Evolutionary conservation across 1,140 invertebrate species (phyloP).

Genomic region (Sipha flava): DNA sequence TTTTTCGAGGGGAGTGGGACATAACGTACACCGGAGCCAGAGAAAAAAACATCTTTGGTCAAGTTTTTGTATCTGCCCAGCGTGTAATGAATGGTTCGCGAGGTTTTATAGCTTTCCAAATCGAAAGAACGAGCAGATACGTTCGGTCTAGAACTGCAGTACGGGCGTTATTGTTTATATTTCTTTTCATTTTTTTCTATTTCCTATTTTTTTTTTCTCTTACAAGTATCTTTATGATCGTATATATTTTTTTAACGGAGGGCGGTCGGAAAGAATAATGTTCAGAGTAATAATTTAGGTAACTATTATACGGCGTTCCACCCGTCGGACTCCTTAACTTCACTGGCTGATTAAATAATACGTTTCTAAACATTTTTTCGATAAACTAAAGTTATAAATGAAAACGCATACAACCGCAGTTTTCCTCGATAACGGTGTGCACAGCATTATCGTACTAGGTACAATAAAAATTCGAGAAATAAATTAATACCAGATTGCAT

Average conservation of each 20-base stretch:
- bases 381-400: too few relatives aligned
- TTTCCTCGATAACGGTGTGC: too few relatives aligned
- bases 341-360: not conserved
- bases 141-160: not conserved
- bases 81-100: conserved; percentile 27
- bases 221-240: not conserved
- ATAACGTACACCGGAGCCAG: not conserved
- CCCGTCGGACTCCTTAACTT: too few relatives aligned
- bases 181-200: not conserved
- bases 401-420: not conserved
- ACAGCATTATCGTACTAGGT: too few relatives aligned
- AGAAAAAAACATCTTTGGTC: conserved; percentile 15
- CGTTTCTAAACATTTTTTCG: not conserved
- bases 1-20: not conserved
- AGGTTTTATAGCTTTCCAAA: conserved; percentile 16
- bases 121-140: too few relatives aligned
- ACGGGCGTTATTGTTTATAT: conserved; percentile 7
- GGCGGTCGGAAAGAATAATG: not conserved
- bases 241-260: not conserved
- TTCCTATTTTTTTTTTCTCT: not conserved
- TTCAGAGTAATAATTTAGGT: not conserved
- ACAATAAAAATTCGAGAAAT: too few relatives aligned
- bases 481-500: too few relatives aligned
- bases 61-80: conserved; percentile 2
- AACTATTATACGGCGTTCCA: too few relatives aligned